phyloP scores from a whole-genome alignment of 2,888 invertebrate species.

The Standfussiana lucernea region DNA sequence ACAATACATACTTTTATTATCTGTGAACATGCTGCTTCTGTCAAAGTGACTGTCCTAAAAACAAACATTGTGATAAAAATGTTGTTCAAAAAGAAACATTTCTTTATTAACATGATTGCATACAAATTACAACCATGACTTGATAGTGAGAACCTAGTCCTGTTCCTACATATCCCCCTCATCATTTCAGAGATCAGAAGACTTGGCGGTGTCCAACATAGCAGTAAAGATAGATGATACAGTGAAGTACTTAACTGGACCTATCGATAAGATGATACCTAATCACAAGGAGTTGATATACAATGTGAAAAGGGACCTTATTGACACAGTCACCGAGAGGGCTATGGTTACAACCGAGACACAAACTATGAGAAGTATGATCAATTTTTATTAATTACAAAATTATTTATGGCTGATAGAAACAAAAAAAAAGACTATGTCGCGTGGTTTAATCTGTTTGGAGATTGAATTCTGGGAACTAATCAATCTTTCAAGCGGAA shows the following conservation, averaged over 20 bases:
- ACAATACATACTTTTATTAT: neutral
- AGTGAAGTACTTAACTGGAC: slow-evolving; percentile 90
- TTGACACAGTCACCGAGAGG: slow-evolving; percentile 91
- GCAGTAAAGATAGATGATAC: slow-evolving; percentile 91
- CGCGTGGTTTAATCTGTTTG: neutral
- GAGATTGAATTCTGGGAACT: neutral
- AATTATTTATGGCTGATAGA: neutral
- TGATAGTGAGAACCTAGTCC: neutral
- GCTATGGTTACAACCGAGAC: slow-evolving; percentile 87
- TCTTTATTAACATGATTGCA: neutral
- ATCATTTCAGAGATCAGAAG: slow-evolving; percentile 87
- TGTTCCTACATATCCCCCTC: neutral
- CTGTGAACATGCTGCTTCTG: slow-evolving; percentile 24
- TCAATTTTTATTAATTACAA: neutral
- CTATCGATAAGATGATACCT: slow-evolving; percentile 92
- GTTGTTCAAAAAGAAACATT: neutral
- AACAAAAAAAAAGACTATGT: too few relatives aligned
- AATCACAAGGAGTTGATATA: slow-evolving; percentile 91
- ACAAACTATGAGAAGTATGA: slow-evolving; percentile 81
- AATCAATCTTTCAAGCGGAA: neutral
- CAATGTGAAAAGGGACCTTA: slow-evolving; percentile 91
- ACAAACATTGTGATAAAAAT: slow-evolving; percentile 20
- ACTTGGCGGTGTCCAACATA: slow-evolving; percentile 91
- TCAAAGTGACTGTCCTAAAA: slow-evolving; percentile 15
- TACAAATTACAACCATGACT: slow-evolving; percentile 16